phyloP scores from a whole-genome alignment of 2,113 vertebrate genomes.

The Montifringilla adamsi region DNA sequence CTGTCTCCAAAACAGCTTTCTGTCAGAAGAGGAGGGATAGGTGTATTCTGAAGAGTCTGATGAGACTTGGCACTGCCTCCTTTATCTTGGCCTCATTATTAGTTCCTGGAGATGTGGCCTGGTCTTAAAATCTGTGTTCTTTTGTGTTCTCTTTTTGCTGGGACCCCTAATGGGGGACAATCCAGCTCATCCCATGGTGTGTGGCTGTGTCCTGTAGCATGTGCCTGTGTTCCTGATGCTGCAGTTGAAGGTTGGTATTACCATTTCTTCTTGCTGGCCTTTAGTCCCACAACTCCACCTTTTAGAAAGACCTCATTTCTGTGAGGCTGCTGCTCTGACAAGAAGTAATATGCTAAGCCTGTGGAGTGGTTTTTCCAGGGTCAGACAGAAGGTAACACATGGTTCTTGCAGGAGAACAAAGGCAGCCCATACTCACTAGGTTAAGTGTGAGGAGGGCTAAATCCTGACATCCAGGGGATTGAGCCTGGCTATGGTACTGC shows the following conservation, averaged over 20 bases:
- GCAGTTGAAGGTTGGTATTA: neutral
- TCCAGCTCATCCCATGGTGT: neutral
- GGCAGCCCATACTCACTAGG: neutral
- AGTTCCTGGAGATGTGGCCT: neutral
- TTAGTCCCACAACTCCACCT: neutral
- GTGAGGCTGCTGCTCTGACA: neutral
- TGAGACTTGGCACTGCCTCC: neutral
- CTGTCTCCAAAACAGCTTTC: neutral
- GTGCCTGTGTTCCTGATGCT: neutral
- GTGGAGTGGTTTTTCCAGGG: neutral
- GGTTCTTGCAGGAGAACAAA: neutral
- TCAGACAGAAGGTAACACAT: neutral
- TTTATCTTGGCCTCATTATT: neutral
- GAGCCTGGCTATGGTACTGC: neutral
- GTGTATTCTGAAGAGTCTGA: neutral
- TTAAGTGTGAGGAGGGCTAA: neutral
- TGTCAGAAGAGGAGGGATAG: neutral
- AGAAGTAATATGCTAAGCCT: neutral
- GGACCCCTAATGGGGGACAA: neutral
- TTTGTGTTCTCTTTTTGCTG: neutral
- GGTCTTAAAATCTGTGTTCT: neutral
- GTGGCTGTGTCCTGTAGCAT: neutral
- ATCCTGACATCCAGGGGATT: neutral
- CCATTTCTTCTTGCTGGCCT: neutral
- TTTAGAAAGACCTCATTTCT: neutral